These are phyloP conservation scores for Epinephelus malabaricus DNA, from an alignment of 2,797 vertebrate species.

Conservation along the genomic window DNA sequence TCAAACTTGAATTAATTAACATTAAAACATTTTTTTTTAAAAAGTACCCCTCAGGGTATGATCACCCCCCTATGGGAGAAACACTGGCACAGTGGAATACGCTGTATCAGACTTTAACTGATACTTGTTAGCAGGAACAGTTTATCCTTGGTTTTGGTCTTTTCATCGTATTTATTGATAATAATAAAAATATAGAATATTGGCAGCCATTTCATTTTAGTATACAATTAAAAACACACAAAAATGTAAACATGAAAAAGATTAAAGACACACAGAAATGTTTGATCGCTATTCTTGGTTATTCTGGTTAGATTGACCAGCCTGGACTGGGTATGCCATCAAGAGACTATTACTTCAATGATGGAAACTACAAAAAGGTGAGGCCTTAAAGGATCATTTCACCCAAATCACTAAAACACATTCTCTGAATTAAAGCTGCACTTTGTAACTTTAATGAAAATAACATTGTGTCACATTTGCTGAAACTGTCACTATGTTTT, in stretches of 20 bases:
- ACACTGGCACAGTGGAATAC: neutral
- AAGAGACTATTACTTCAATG: constrained; percentile 94
- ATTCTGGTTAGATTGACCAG: constrained; percentile 91
- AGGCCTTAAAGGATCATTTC: constrained; percentile 18
- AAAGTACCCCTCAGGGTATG: no score
- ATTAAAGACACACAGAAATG: neutral
- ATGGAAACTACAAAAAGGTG: constrained; percentile 91
- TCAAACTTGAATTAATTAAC: no score
- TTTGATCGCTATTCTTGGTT: constrained; percentile 14
- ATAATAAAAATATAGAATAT: neutral
- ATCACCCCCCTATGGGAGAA: no score
- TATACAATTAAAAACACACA: neutral
- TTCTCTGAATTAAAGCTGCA: neutral
- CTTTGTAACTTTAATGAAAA: no score
- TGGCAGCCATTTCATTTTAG: neutral
- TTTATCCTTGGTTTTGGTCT: neutral
- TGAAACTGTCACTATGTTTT: neutral
- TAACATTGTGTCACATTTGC: no score
- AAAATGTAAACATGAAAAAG: neutral
- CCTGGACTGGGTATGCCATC: constrained; percentile 96
- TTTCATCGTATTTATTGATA: neutral
- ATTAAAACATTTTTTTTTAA: no score
- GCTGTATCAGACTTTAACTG: neutral
- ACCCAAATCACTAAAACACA: neutral
- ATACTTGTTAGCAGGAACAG: neutral